Percentiles rank a stretch among this genome's conserved stretches.
Evolutionary conservation across 2,113 vertebrate species (phyloP).

Genomic region (Mustelus asterias): DNA sequence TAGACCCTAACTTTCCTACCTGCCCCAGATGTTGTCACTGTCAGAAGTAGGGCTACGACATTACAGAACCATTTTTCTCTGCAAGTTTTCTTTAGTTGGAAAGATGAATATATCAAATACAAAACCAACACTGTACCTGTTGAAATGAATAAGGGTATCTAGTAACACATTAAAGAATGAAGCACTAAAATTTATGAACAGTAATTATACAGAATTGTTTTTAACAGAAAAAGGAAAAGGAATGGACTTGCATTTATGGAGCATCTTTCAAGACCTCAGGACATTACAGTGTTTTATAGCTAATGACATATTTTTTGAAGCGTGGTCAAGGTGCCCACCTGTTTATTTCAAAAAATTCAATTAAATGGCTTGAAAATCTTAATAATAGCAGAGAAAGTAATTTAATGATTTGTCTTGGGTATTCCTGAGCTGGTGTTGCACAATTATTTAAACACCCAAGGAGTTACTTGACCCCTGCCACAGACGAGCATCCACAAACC

Average conservation of each 20-base stretch:
- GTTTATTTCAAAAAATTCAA: neutral
- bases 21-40: neutral
- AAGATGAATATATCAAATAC: neutral
- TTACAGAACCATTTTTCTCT: neutral
- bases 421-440: neutral
- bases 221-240: neutral
- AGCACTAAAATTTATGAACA: neutral
- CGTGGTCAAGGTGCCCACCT: neutral
- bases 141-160: neutral
- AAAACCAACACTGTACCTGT: neutral
- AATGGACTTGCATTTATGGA: neutral
- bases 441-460: neutral
- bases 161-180: neutral
- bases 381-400: neutral
- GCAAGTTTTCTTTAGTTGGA: neutral
- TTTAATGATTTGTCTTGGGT: neutral
- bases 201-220: neutral
- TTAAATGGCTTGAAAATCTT: neutral
- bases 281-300: neutral
- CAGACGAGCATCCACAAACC: neutral
- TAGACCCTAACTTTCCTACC: neutral
- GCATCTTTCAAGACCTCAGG: neutral
- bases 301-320: neutral
- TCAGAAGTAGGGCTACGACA: neutral
- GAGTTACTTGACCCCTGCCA: neutral